A percentile compares a stretch with the other conserved stretches of the same genome.
phyloP scores from a whole-genome alignment of 1,140 invertebrate species.

The Camponotus floridanus region DNA sequence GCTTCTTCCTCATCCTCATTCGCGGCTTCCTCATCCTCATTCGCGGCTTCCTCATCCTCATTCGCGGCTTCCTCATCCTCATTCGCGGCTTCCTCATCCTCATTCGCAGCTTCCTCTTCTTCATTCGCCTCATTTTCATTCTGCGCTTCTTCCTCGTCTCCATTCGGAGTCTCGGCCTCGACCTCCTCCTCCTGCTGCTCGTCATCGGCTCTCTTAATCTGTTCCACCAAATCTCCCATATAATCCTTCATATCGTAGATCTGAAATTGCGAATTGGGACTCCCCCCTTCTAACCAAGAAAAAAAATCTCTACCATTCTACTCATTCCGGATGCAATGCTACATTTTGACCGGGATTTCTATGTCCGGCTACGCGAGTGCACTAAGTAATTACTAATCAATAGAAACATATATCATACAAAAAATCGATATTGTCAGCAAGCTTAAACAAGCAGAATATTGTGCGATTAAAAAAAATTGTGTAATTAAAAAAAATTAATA shows the following conservation, averaged over 20 bases:
- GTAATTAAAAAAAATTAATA: background rate
- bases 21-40: constrained; percentile 50
- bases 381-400: constrained; percentile 22
- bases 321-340: constrained; percentile 20
- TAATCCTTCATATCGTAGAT: constrained; percentile 52
- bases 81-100: background rate
- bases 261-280: constrained; percentile 63
- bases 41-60: constrained; percentile 4
- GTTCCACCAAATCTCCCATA: constrained; percentile 69
- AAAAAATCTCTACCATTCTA: background rate
- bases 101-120: background rate
- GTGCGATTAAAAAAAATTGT: constrained; percentile 8
- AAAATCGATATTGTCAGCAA: background rate
- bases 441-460: constrained; percentile 9
- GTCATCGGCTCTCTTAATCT: constrained; percentile 71
- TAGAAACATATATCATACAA: constrained; percentile 42
- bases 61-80: background rate
- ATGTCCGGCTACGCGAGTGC: constrained; percentile 29
- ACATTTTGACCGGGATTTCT: constrained; percentile 39
- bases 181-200: constrained; percentile 43
- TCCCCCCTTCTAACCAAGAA: constrained; percentile 42
- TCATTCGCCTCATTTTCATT: no score
- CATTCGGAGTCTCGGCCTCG: constrained; percentile 19
- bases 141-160: constrained; percentile 15
- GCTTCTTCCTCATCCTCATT: constrained; percentile 75